Percentiles rank a stretch among this genome's conserved stretches.
Conservation (phyloP, 2,797 vertebrate species). For the Sebastes minor region DNA sequence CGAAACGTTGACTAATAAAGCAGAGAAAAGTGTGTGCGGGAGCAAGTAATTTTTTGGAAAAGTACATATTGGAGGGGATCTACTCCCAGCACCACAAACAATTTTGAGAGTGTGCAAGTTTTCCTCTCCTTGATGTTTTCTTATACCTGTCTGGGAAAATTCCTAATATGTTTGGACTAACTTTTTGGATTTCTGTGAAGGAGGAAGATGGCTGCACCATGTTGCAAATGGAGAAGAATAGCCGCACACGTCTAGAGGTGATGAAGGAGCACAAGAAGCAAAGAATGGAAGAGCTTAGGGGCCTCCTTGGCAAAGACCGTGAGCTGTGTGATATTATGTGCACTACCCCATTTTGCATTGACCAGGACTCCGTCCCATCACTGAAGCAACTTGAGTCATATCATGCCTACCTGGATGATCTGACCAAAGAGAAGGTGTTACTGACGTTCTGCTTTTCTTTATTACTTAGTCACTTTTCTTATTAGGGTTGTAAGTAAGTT, state of each 20-base stretch:
- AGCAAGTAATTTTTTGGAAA: too few species aligned
- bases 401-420: conserved; percentile 76
- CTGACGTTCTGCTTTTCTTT: neutral
- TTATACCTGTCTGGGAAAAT: neutral
- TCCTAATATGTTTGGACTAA: neutral
- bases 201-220: conserved; percentile 87
- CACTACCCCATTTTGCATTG: conserved; percentile 69
- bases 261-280: conserved; percentile 88
- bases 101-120: too few species aligned
- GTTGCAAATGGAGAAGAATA: conserved; percentile 90
- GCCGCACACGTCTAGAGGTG: conserved; percentile 85
- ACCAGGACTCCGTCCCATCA: conserved; percentile 79
- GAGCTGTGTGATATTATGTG: conserved; percentile 90
- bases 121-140: neutral
- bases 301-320: conserved; percentile 82
- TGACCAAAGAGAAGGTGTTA: conserved; percentile 86
- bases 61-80: too few species aligned
- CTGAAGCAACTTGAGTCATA: conserved; percentile 85
- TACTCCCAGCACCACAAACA: too few species aligned
- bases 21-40: too few species aligned
- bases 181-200: conserved; percentile 57
- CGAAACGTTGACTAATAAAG: too few species aligned
- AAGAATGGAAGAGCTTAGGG: conserved; percentile 86
- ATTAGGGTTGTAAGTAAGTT: neutral
- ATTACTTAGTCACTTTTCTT: neutral